Evolutionary conservation across 2,797 vertebrate species (phyloP).

Genomic region (Hephaestus fuliginosus): DNA sequence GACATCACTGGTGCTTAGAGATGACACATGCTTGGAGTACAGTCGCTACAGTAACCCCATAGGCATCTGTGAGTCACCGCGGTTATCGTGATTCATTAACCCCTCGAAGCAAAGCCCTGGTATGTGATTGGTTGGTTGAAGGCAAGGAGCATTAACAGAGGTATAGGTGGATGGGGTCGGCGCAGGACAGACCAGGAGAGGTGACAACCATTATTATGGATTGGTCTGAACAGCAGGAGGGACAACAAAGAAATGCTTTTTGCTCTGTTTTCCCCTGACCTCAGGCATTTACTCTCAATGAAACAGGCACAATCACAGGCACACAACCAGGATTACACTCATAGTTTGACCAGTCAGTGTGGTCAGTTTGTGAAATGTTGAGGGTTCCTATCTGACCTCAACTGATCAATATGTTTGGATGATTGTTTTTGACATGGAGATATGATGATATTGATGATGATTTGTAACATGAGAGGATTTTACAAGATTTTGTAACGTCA

Average conservation of each 20-base stretch:
- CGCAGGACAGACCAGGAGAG: background rate
- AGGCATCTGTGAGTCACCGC: constrained; percentile 38
- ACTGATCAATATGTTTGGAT: background rate
- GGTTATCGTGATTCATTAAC: constrained; percentile 51
- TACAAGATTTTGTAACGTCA: background rate
- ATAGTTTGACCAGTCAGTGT: background rate
- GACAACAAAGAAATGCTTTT: constrained; percentile 15
- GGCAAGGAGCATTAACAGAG: constrained; percentile 3
- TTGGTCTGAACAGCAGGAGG: background rate
- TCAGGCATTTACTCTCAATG: constrained; percentile 12
- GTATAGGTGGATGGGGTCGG: constrained; percentile 18
- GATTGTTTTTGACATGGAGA: background rate
- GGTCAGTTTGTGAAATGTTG: constrained; percentile 5
- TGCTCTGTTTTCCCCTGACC: constrained; percentile 17
- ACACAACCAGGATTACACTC: background rate
- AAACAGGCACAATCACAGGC: constrained; percentile 11
- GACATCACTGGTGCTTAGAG: constrained; percentile 45
- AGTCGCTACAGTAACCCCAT: constrained; percentile 41
- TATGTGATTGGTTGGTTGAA: constrained; percentile 26
- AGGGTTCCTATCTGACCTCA: background rate
- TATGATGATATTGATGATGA: background rate
- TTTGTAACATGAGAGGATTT: background rate
- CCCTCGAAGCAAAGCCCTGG: constrained; percentile 23
- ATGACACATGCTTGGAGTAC: constrained; percentile 50
- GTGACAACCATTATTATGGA: constrained; percentile 29